Base-by-base conservation (phyloP, 2,888 invertebrate species). In the Toxonevra muliebris region DNA sequence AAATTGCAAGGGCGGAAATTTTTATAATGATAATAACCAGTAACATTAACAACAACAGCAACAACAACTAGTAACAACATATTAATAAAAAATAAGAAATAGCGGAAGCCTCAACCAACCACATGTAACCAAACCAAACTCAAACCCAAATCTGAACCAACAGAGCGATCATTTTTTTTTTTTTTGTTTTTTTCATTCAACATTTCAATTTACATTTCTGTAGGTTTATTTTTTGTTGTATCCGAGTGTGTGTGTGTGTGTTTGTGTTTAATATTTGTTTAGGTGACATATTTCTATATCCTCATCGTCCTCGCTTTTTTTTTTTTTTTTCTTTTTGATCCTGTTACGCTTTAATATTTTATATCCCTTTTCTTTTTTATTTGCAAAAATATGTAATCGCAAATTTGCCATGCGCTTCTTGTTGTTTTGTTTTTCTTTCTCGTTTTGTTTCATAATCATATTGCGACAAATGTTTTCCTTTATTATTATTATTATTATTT, bases 181-280 rank as follows among this genome's bases (percentile, higher is more conserved):
- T 10, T n/a, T 60, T 60, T 71, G 77, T 77, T 72, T 74, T 73
- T 74, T 71, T 76, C 70, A 71, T 59, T 68, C 45, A 68, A 65
- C 62, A 55, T 65, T 48, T 71, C 68, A 66, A 54, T 69, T 59
- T 69, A 63, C 60, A 65, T 58, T 60, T 64, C 40, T 69, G 20
- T 60, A 30, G 68, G 41, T 70, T 48, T 71, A 60, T 65, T 50
- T 65, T n/a, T 71, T 62, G 60, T 58, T 50, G 9, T 66, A 50
- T 66, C 52, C 71, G 30, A 70, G 64, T 70, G 54, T 69, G 63
- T 73, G 61, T 61, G 61, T 70, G 30, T 68, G 59, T 61, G 57
- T 60, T 45, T 71, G 65, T 52, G 65, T 45, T 77, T 73, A 77
- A 80, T 80, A 71, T 43, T 66, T 66, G 66, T 68, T 64, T 54